Evolutionary conservation across 2,888 invertebrate species (phyloP), one percentile per base, ranked within the genome.

Genomic region (Microplitis manilae): DNA sequence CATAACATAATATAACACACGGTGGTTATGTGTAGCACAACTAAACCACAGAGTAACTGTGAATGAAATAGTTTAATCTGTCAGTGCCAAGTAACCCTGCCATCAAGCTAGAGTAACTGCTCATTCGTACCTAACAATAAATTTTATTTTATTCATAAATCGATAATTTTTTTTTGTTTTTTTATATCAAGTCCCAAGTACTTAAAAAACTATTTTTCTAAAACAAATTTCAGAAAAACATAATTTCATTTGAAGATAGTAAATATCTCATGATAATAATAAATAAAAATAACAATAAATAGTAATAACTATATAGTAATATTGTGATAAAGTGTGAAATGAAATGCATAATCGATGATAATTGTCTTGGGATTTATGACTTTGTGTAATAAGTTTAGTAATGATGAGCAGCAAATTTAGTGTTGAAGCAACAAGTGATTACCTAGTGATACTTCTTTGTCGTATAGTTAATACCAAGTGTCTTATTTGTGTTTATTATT

Each of bases 31-130:
- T 76, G 60, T 71, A 73, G 67, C 68, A 50, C 50, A 50, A 50
- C 79, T 76, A 68, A 77, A 78, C 79, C 74, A 79, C 69, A 79
- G 80, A 50, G 9, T 81, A 81, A 85, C 85, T 81, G 84, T 86
- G 84, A 87, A 89, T 88, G 86, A 87, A 87, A 88, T 87, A 86
- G 87, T 85, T 87, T 81, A 85, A 85, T 84, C 86, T 86, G 85
- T 84, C 88, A 88, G 88, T 88, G 86, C 84, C 85, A 86, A 87
- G 85, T 85, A 86, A 87, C 86, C 85, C 85, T 84, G 85, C 84
- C 85, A 79, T 81, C 85, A 80, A 81, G 84, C 59, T 83, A 83
- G 85, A 83, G 82, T 82, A 75, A 67, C 80, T 81, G 73, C 77
- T 30, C 30, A 62, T 71, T 59, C 9, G 20, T 75, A 50, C 30